Conservation (phyloP, 2,113 vertebrate species). For the Chelonoidis abingdonii region DNA sequence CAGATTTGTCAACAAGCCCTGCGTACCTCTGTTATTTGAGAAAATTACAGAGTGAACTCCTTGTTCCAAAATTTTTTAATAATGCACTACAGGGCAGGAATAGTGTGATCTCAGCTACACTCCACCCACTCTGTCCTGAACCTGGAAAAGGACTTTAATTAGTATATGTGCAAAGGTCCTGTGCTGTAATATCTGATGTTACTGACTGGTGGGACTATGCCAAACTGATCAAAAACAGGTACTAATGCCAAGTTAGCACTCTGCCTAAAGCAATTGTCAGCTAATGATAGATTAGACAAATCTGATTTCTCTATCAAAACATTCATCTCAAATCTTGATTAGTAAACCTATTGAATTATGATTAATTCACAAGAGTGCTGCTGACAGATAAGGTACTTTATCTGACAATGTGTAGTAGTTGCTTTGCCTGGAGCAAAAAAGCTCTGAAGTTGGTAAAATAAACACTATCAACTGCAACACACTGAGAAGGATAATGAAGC, state of each 20-base stretch:
- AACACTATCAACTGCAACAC: slow-evolving; percentile 79
- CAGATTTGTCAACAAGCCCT: slow-evolving; percentile 79
- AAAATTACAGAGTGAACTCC: slow-evolving; percentile 75
- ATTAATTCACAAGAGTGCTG: slow-evolving; percentile 89
- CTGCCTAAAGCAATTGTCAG: slow-evolving; percentile 87
- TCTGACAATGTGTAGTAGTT: slow-evolving; percentile 84
- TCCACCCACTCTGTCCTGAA: slow-evolving; percentile 11
- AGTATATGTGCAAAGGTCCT: neutral
- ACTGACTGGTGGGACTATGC: slow-evolving; percentile 40
- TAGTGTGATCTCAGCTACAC: slow-evolving; percentile 15
- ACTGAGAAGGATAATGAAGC: slow-evolving; percentile 68
- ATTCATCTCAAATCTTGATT: slow-evolving; percentile 96
- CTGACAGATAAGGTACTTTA: slow-evolving; percentile 92
- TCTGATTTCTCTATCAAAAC: slow-evolving; percentile 94
- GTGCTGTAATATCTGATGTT: neutral
- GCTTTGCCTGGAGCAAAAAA: slow-evolving; percentile 83
- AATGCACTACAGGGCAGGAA: slow-evolving; percentile 9
- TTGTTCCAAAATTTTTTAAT: slow-evolving; percentile 44
- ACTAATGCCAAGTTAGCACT: slow-evolving; percentile 80
- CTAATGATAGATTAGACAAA: slow-evolving; percentile 88
- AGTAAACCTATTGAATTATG: slow-evolving; percentile 92
- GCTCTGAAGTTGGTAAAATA: slow-evolving; percentile 82
- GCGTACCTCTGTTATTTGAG: slow-evolving; percentile 61
- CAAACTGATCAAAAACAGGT: slow-evolving; percentile 75
- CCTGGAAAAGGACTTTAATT: slow-evolving; percentile 14